Conservation (phyloP, 2,113 vertebrate species). For the Merops nubicus region DNA sequence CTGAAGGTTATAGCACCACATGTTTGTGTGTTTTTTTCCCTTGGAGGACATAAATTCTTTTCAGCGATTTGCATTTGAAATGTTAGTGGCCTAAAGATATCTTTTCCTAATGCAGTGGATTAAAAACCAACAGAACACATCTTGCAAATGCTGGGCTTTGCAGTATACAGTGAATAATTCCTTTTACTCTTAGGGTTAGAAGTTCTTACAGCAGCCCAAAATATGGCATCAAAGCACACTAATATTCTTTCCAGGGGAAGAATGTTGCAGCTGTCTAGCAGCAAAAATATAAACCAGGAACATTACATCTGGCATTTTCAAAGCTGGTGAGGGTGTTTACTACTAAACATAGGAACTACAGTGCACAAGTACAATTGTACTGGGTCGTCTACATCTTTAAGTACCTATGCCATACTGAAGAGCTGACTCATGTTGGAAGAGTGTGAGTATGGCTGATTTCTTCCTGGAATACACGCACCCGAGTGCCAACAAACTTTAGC, state of each 20-base stretch:
- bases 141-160: neutral
- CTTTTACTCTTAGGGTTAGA: neutral
- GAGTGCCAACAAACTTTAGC: neutral
- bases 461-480: neutral
- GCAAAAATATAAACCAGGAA: neutral
- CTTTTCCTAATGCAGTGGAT: neutral
- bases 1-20: neutral
- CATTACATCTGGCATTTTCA: neutral
- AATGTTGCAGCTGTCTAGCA: neutral
- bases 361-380: rapidly evolving
- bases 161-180: neutral
- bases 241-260: neutral
- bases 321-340: neutral
- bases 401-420: neutral
- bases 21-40: neutral
- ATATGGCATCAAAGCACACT: neutral
- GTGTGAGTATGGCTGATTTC: neutral
- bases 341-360: neutral
- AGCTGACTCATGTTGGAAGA: neutral
- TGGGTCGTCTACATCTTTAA: neutral
- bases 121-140: neutral
- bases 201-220: neutral
- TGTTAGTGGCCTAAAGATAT: neutral
- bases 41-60: neutral
- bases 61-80: neutral